Conservation (phyloP, 2,888 invertebrate species). For the Drymonia ruficornis region DNA sequence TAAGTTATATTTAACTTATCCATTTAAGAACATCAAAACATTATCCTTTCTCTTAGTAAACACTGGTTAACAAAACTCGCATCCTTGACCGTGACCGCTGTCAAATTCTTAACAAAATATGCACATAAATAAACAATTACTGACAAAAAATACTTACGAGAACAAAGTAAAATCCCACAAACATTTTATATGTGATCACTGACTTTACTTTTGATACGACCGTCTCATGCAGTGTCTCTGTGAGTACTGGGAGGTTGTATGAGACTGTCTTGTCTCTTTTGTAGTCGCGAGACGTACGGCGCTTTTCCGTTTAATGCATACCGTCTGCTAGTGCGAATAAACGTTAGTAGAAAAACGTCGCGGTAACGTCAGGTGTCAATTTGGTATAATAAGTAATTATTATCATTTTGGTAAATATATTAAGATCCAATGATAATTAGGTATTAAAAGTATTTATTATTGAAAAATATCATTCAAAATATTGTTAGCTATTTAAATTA, state of each 20-base stretch:
- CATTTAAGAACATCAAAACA: background rate
- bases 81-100: background rate
- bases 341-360: background rate
- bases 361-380: background rate
- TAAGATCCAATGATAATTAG: no score
- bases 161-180: slow-evolving; percentile 3
- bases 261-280: background rate
- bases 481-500: no score
- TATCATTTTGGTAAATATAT: no score
- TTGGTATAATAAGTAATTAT: no score
- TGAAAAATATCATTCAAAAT: no score
- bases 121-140: background rate
- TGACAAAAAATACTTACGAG: slow-evolving; percentile 2
- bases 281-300: background rate
- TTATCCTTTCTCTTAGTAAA: background rate
- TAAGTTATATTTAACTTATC: background rate
- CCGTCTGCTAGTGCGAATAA: background rate
- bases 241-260: background rate
- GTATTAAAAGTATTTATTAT: no score
- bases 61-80: background rate
- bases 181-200: background rate
- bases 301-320: background rate
- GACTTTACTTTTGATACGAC: background rate
- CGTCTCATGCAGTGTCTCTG: background rate
- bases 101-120: background rate